These are phyloP conservation scores for Rhinolophus sinicus DNA, from an alignment of 2,113 vertebrate species.

Conservation along the genomic window DNA sequence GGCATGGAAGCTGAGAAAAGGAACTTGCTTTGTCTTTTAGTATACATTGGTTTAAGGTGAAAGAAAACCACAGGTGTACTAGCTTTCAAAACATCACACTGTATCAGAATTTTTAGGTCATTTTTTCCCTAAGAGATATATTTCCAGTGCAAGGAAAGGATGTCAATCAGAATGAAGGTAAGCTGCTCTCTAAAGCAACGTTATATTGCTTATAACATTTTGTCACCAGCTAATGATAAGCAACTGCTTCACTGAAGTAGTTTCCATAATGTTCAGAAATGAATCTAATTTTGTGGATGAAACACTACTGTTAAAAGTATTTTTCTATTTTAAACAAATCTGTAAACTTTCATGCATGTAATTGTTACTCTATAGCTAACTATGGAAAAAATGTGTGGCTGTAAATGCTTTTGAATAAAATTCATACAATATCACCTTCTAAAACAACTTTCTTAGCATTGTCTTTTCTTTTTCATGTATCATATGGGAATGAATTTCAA, in stretches of 20 bases:
- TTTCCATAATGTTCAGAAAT: not conserved
- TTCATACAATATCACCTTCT: not conserved
- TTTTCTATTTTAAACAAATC: not conserved
- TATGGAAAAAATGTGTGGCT: not conserved
- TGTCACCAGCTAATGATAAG: not conserved
- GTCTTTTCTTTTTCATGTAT: not conserved
- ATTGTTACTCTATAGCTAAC: not conserved
- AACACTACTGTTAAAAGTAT: not conserved
- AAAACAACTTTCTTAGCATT: not conserved
- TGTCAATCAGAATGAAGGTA: not conserved
- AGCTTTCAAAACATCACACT: not conserved
- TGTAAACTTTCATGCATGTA: not conserved
- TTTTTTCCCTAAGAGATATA: not conserved
- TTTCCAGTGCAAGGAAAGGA: not conserved
- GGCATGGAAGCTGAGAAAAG: not conserved
- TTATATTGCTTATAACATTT: not conserved
- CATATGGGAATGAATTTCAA: not conserved
- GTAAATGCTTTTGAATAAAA: slow-evolving; percentile 20
- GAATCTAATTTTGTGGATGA: not conserved
- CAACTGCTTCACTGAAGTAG: not conserved
- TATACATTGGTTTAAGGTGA: not conserved
- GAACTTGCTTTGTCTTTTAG: not conserved
- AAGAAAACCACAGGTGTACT: not conserved
- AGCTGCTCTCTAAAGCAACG: not conserved
- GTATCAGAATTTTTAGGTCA: not conserved